Evolutionary conservation across 2,888 invertebrate genomes (phyloP), one percentile per base, ranked within the genome.

Genomic region (Thera britannica): DNA sequence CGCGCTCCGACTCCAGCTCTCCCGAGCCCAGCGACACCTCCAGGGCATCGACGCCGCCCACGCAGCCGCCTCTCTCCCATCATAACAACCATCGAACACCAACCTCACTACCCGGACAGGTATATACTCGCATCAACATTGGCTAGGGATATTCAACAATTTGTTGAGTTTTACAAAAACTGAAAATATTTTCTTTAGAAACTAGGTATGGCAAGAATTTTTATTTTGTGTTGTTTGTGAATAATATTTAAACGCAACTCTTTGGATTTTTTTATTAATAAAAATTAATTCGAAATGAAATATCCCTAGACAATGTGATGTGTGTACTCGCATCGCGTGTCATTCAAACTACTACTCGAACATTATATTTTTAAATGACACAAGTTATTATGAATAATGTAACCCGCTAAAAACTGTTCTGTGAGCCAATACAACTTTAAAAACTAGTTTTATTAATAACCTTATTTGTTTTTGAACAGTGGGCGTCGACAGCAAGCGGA

Each of bases 401-500:
- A 4, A 49, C 48, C 12, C 48, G n/a, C 48, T n/a, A 48, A 48
- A 48, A 4, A 35, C 2, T 54, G 54, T 35, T 54, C 35, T 3
- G 11, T 54, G 2, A 11, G 4, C 4, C 8, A 55, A 36, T 5
- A 36, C 2, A 38, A 55, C n/a, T 41, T 9, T 9, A 38, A 55
- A 36, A 36, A 4, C n/a, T 46, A 23, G 23, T 23, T 23, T 23
- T 23, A 23, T 51, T 11, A 62, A 46, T 23, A 58, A 44, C 48
- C n/a, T 64, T 71, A 72, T 79, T 71, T 74, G 23, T 67, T 8
- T 52, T 80, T 78, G 77, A 68, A 70, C 84, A 94, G 95, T 95
- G 89, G 93, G 87, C 92, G 70, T 95, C 96, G 77, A 96, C 97
- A 80, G 96, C 96, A 82, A 90, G 86, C 78, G 93, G 93, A 73